Conservation (phyloP, 2,797 vertebrate genomes). For the Leptodactylus fallax region DNA sequence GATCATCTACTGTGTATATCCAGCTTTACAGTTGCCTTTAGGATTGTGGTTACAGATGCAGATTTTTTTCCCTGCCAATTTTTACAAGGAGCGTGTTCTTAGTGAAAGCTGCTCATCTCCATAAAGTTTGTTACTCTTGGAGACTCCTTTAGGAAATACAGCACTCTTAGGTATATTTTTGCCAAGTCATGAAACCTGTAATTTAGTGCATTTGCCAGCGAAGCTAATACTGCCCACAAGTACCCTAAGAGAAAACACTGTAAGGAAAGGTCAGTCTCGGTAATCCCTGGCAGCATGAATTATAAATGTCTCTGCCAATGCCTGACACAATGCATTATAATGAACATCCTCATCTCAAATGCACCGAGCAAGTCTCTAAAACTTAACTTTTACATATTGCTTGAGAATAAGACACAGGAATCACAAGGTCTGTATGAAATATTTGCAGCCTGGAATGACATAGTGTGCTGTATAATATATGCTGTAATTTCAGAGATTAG, state of each 20-base stretch:
- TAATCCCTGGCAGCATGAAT: neutral
- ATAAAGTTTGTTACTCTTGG: too few species aligned
- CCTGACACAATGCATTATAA: neutral
- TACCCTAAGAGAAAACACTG: neutral
- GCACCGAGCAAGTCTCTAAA: too few species aligned
- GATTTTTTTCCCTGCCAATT: too few species aligned
- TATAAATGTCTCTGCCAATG: neutral
- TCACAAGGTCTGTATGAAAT: neutral
- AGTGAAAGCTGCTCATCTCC: too few species aligned
- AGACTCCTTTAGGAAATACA: neutral
- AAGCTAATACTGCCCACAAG: neutral
- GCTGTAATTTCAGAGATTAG: neutral
- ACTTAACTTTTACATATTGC: too few species aligned
- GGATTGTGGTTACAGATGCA: too few species aligned
- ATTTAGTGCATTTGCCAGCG: neutral
- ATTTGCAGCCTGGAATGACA: neutral
- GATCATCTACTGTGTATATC: too few species aligned
- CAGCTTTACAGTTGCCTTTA: too few species aligned
- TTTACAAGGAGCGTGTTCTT: too few species aligned
- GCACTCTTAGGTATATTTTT: neutral
- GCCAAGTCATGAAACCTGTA: neutral
- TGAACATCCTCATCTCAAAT: neutral
- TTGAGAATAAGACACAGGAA: too few species aligned
- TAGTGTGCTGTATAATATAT: neutral
- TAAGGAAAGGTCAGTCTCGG: neutral